Conservation (phyloP, 2,888 invertebrate species). For the Dichetophora obliterata region DNA sequence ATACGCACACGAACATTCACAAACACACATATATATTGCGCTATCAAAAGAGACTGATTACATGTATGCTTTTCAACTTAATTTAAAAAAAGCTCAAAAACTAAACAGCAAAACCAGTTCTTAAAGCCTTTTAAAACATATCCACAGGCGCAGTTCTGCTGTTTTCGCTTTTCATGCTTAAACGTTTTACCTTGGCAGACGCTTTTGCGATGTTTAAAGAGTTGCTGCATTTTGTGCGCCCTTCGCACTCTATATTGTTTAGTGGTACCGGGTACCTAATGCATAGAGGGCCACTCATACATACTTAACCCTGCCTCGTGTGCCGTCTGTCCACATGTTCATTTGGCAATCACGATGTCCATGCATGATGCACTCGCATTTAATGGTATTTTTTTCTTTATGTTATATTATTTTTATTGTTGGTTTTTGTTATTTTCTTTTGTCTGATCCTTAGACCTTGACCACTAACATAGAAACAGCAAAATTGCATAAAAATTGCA, state of each 20-base stretch:
- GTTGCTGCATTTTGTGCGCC: neutral
- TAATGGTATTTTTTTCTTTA: conserved; percentile 43
- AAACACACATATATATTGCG: neutral
- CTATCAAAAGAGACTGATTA: neutral
- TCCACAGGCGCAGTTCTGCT: conserved; percentile 28
- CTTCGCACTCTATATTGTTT: too few relatives aligned
- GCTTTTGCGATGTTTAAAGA: neutral
- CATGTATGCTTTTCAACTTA: neutral
- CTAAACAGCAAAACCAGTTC: conserved; percentile 20
- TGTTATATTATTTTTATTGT: conserved; percentile 25
- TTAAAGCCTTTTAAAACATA: conserved; percentile 27
- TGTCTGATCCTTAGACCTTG: conserved; percentile 68
- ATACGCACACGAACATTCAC: neutral
- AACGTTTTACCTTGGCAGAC: neutral
- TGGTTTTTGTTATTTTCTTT: conserved; percentile 43
- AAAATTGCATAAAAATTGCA: conserved; percentile 42
- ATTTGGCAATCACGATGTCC: conserved; percentile 55
- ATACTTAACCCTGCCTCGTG: conserved; percentile 3
- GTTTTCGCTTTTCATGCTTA: conserved; percentile 14
- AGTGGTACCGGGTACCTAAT: too few relatives aligned
- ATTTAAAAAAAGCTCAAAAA: neutral
- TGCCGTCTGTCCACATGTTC: neutral
- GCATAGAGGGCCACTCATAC: neutral
- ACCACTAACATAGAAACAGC: conserved; percentile 66
- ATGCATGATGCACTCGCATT: conserved; percentile 60